A percentile compares a stretch with the other conserved stretches of the same genome.
phyloP scores from a whole-genome alignment of 2,797 vertebrate genomes.

The Glyptemys insculpta region DNA sequence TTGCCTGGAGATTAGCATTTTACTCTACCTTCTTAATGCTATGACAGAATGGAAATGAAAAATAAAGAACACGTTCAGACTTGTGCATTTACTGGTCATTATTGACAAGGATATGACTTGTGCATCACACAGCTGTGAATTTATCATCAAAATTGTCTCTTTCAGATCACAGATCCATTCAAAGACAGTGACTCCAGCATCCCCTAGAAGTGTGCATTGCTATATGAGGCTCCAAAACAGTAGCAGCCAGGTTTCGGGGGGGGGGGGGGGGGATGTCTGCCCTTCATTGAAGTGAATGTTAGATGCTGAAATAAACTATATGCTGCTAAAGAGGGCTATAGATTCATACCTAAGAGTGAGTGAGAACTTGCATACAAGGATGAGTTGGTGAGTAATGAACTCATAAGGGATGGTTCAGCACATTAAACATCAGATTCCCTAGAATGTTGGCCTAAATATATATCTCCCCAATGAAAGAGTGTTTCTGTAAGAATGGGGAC shows the following conservation, averaged over 20 bases:
- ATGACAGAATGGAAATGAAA: background rate
- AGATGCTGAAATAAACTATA: background rate
- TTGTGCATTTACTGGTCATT: background rate
- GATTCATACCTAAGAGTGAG: background rate
- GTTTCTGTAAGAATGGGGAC: background rate
- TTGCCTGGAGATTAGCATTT: background rate
- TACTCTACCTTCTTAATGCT: background rate
- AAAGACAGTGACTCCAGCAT: background rate
- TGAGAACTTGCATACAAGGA: background rate
- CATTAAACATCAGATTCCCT: background rate
- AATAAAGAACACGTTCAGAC: background rate
- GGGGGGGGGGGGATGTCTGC: background rate
- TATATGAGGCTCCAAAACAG: background rate
- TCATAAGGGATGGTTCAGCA: background rate
- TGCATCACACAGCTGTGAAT: no score
- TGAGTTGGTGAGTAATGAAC: background rate
- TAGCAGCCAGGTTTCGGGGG: background rate
- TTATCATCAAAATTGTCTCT: background rate
- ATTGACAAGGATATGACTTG: background rate
- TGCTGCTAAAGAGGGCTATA: background rate
- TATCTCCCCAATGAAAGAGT: background rate
- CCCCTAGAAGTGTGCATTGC: background rate
- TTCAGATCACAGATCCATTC: background rate
- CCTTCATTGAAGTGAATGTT: background rate
- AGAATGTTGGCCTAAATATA: background rate